These are phyloP conservation scores for Sebastes nivosus DNA, from an alignment of 2,797 vertebrate genomes.

Conservation along the genomic window DNA sequence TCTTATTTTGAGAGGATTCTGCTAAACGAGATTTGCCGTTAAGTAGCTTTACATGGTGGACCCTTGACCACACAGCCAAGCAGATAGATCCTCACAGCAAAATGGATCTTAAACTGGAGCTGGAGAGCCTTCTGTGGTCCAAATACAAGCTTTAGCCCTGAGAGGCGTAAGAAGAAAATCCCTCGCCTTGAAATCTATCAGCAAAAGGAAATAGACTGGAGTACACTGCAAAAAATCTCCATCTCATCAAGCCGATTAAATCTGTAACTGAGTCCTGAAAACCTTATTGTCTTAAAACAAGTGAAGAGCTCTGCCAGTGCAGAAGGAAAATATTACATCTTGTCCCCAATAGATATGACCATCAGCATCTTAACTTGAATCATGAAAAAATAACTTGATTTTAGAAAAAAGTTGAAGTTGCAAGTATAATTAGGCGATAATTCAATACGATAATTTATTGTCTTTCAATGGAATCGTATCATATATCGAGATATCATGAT, in stretches of 20 bases:
- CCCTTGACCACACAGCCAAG: conserved; percentile 62
- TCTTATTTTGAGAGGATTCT: conserved; percentile 76
- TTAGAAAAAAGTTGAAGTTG: too few species aligned
- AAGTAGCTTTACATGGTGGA: conserved; percentile 81
- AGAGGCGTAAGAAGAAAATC: conserved; percentile 26
- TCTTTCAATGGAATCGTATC: too few species aligned
- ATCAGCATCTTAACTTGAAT: not conserved
- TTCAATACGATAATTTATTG: too few species aligned
- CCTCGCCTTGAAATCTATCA: conserved; percentile 17
- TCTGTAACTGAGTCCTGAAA: not conserved
- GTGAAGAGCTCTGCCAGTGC: not conserved
- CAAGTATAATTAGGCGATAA: not conserved
- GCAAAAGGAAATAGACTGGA: not conserved
- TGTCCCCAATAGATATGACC: not conserved
- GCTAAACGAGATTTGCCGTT: conserved; percentile 80
- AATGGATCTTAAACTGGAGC: conserved; percentile 53
- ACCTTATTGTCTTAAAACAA: not conserved
- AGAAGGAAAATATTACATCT: not conserved
- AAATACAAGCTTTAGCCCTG: conserved; percentile 30
- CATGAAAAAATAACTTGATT: not conserved
- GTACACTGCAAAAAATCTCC: not conserved
- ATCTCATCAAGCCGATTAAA: not conserved
- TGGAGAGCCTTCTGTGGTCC: conserved; percentile 29
- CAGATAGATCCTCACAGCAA: conserved; percentile 48
- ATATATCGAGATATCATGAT: too few species aligned